A percentile compares a stretch with the other conserved stretches of the same genome.
Conservation (phyloP, 1,140 invertebrate species). For the Drosophila miranda region DNA sequence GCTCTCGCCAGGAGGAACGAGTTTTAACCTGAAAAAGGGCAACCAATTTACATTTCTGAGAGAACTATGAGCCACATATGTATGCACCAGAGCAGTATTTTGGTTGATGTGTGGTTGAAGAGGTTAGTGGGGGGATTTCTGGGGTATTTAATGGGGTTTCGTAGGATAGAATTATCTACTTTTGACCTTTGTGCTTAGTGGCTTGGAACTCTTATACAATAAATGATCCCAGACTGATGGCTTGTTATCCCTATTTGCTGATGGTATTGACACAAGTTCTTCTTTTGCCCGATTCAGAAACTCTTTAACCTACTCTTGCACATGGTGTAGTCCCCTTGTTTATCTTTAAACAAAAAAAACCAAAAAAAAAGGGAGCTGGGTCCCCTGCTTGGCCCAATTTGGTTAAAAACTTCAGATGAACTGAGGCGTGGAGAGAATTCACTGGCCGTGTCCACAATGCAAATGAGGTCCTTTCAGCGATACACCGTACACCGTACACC, state of each 20-base stretch:
- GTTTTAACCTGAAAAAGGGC: slow-evolving; percentile 10
- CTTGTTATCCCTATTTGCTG: slow-evolving; percentile 6
- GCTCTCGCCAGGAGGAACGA: neutral
- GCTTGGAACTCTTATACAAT: neutral
- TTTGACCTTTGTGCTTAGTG: neutral
- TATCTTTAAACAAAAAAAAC: neutral
- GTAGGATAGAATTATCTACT: neutral
- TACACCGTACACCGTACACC: slow-evolving; percentile 23
- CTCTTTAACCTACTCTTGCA: too few relatives aligned
- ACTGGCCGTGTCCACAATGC: slow-evolving; percentile 68
- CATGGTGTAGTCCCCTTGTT: too few relatives aligned
- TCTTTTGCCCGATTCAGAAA: neutral
- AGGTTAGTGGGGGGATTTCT: too few relatives aligned
- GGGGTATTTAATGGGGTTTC: neutral
- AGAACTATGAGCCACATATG: neutral
- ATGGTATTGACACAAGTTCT: slow-evolving; percentile 10
- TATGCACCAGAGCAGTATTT: too few relatives aligned
- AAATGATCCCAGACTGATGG: slow-evolving; percentile 6
- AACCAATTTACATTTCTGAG: slow-evolving; percentile 23
- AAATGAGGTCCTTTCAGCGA: slow-evolving; percentile 73
- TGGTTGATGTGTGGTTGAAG: too few relatives aligned
- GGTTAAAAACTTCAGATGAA: slow-evolving; percentile 45
- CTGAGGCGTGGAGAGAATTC: slow-evolving; percentile 60
- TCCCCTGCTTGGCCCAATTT: slow-evolving; percentile 42
- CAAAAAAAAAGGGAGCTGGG: slow-evolving; percentile 9